Conservation (phyloP, 2,113 vertebrate species). For the Vimba vimba region DNA sequence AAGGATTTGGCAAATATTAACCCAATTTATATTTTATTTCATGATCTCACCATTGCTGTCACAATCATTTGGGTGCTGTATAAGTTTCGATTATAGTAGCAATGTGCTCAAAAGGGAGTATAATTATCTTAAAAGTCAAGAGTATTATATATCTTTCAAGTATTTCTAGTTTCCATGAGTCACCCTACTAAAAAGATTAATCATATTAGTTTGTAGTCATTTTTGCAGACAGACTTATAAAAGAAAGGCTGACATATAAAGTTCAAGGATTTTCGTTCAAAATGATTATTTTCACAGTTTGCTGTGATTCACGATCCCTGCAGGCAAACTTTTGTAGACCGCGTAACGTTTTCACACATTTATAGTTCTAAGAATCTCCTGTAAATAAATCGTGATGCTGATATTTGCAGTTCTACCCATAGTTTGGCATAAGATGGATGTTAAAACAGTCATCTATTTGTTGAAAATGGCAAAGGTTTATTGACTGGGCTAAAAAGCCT, state of each 20-base stretch:
- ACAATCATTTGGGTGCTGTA: slow-evolving; percentile 30
- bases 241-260: background rate
- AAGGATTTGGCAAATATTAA: slow-evolving; percentile 9
- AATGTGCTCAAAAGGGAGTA: background rate
- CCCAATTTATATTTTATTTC: slow-evolving; percentile 32
- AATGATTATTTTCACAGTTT: background rate
- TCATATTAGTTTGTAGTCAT: background rate
- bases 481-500: slow-evolving; percentile 71
- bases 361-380: slow-evolving; percentile 3
- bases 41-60: slow-evolving; percentile 45
- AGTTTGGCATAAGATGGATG: slow-evolving; percentile 54
- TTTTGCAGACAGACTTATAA: background rate
- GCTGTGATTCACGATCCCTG: slow-evolving; percentile 12
- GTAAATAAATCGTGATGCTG: slow-evolving; percentile 17
- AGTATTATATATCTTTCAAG: background rate
- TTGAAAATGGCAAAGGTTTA: slow-evolving; percentile 66
- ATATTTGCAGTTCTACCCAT: slow-evolving; percentile 45
- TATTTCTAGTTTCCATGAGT: slow-evolving; percentile 3
- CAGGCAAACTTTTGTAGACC: background rate
- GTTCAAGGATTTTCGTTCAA: background rate
- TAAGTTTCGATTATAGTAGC: slow-evolving; percentile 7
- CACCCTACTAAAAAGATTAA: background rate
- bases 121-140: slow-evolving; percentile 28
- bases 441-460: slow-evolving; percentile 52
- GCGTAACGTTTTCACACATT: background rate